phyloP scores from a whole-genome alignment of 2,113 vertebrate species.

The Ginglymostoma cirratum region DNA sequence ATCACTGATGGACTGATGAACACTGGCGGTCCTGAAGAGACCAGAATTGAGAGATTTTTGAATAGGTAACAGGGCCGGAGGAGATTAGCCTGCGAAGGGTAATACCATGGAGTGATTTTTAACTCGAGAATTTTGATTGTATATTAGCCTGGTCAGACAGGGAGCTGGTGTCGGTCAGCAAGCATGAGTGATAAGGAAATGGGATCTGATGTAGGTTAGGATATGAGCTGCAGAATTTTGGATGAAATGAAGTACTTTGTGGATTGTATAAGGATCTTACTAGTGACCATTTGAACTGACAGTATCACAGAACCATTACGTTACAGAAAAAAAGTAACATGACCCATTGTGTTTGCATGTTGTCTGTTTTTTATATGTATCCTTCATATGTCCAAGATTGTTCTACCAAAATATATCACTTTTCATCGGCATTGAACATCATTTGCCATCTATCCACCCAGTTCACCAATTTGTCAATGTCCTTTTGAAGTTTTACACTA shows the following conservation, averaged over 20 bases:
- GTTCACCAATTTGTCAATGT: no score
- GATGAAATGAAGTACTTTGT: background rate
- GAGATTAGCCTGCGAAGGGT: background rate
- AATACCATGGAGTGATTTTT: background rate
- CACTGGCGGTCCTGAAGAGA: background rate
- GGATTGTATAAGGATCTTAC: background rate
- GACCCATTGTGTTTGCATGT: no score
- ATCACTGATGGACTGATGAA: background rate
- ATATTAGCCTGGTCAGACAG: background rate
- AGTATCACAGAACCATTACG: background rate
- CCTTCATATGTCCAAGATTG: no score
- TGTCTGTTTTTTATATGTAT: no score
- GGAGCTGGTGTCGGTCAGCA: background rate
- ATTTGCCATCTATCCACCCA: no score
- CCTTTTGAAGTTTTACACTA: no score
- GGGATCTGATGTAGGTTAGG: background rate
- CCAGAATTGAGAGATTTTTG: background rate
- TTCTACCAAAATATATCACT: no score
- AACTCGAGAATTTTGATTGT: no score
- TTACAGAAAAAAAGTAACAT: no score
- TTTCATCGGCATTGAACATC: no score
- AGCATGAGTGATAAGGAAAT: background rate
- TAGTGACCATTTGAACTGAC: background rate
- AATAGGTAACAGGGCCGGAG: background rate
- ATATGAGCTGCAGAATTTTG: background rate